A percentile compares a stretch with the other conserved stretches of the same genome.
Evolutionary conservation across 2,888 invertebrate genomes (phyloP).

Genomic region (Poecilobothrus nobilitatus): DNA sequence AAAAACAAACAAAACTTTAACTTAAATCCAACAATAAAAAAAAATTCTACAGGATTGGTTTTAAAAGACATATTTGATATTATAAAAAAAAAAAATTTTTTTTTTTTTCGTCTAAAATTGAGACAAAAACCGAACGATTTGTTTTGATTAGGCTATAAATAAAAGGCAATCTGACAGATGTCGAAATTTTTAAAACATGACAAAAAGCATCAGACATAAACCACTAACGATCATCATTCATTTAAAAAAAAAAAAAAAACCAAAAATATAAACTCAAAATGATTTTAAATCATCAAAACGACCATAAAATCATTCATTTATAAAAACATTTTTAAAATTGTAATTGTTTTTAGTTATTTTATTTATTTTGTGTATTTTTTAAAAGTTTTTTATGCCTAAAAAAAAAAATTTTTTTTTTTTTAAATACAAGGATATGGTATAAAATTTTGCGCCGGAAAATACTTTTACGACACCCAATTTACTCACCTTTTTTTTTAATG

Average conservation of each 20-base stretch:
- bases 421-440: background rate
- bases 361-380: background rate
- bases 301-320: constrained; percentile 1
- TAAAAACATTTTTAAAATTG: background rate
- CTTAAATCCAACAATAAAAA: too few relatives aligned
- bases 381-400: too few relatives aligned
- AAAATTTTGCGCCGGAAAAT: constrained; percentile 1
- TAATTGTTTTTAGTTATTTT: background rate
- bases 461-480: constrained; percentile 4
- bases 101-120: too few relatives aligned
- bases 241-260: background rate
- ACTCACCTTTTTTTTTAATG: background rate
- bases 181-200: constrained; percentile 3
- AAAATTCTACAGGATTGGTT: background rate
- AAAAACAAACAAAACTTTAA: background rate
- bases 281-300: background rate
- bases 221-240: constrained; percentile 6
- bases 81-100: too few relatives aligned
- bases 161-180: constrained; percentile 4
- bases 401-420: background rate
- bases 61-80: background rate
- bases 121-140: background rate
- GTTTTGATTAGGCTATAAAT: constrained; percentile 3
- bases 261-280: background rate
- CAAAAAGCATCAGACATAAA: constrained; percentile 6